Evolutionary conservation across 2,797 vertebrate genomes (phyloP).

Genomic region (Margarornis squamiger): DNA sequence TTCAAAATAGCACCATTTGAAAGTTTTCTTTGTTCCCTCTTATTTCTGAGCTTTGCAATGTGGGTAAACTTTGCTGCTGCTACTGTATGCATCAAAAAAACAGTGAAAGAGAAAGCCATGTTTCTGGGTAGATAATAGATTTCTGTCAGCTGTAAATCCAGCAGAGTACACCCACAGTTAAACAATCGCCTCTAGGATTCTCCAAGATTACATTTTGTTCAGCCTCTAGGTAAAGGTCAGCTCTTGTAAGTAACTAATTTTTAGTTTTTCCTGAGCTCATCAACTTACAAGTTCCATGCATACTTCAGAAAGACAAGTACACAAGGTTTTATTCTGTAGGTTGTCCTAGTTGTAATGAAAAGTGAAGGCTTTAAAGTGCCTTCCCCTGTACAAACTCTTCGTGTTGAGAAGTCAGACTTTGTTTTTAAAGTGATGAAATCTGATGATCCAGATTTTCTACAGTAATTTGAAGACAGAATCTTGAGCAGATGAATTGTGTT

Average conservation of each 20-base stretch:
- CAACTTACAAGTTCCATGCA: not conserved
- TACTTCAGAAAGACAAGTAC: not conserved
- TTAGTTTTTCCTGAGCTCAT: not conserved
- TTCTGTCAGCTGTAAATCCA: not conserved
- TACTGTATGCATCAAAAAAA: not conserved
- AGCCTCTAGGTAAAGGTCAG: not conserved
- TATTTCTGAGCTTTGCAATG: not conserved
- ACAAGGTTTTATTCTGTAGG: not conserved
- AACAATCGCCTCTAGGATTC: not conserved
- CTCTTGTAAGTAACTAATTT: not conserved
- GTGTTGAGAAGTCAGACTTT: not conserved
- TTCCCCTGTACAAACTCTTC: not conserved
- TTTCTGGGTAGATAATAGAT: not conserved
- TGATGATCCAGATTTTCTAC: not conserved
- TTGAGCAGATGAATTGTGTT: not conserved
- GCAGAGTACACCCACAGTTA: not conserved
- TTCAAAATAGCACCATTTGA: not conserved
- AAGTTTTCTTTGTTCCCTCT: not conserved
- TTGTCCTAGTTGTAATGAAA: not conserved
- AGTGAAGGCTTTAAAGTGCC: not conserved
- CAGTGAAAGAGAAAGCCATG: not conserved
- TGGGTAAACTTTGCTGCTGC: not conserved
- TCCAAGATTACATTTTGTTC: not conserved
- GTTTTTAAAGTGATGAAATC: not conserved
- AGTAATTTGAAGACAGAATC: not conserved